These are phyloP conservation scores for Oreohelix idahoensis DNA, from an alignment of 1,140 invertebrate genomes.

Conservation along the genomic window DNA sequence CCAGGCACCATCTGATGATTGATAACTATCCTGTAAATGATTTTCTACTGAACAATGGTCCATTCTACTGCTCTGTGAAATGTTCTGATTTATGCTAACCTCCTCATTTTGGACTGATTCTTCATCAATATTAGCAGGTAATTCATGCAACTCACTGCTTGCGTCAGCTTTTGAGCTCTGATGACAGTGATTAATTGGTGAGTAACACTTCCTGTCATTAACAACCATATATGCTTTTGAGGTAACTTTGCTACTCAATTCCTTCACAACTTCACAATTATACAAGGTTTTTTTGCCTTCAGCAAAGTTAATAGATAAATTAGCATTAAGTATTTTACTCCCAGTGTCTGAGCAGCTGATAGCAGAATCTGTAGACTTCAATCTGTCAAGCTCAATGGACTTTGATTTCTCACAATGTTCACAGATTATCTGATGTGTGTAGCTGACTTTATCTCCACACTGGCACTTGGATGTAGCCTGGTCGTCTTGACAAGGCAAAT, in stretches of 20 bases:
- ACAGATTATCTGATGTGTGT: background rate
- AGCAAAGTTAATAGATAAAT: background rate
- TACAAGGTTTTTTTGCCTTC: background rate
- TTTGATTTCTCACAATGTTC: background rate
- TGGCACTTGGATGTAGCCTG: background rate
- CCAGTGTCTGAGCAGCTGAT: background rate
- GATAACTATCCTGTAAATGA: background rate
- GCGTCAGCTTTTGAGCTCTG: background rate
- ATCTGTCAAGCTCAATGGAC: background rate
- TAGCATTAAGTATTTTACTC: background rate
- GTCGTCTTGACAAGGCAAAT: background rate
- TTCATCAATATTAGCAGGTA: background rate
- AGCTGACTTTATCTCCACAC: background rate
- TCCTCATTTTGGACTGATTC: background rate
- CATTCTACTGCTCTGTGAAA: background rate
- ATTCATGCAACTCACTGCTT: background rate
- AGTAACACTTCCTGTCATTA: background rate
- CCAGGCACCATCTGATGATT: background rate
- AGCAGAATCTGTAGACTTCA: background rate
- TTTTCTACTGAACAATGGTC: background rate
- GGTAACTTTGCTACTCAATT: background rate
- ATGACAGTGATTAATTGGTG: background rate
- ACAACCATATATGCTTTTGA: background rate
- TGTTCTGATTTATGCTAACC: background rate
- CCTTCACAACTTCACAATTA: background rate